Base-by-base conservation (phyloP, 2,888 invertebrate genomes). In the Baccha elongata region DNA sequence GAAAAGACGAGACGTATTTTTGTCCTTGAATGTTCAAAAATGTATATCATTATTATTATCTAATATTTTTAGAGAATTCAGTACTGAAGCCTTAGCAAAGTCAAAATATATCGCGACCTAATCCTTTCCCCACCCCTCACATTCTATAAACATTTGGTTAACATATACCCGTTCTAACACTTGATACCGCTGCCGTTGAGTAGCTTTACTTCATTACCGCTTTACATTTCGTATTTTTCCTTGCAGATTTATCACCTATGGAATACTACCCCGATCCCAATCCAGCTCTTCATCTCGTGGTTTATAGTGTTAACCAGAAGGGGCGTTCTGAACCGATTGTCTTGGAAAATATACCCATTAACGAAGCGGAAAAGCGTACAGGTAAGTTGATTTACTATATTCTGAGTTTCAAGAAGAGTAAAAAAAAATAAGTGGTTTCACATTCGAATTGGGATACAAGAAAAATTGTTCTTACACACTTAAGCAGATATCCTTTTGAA, bases 301-400 rank as follows among this genome's bases (percentile, higher is more conserved):
- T 96, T 86, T 97, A 96, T 90, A 95, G 97, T 73, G 94, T 93
- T 86, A 97, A 97, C 91, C 94, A 95, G 79, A 97, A 97, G 90
- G 97, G 97, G 64, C 94, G 94, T 84, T 96, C 96, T 79, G 96
- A 96, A 87, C 94, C 94, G 86, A 94, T 95, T 79, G 92, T 96
- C 7, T 92, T 97, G 79, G 96, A 97, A 89, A 96, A 96, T 88
- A 96, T 97, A 87, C 95, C 96, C 86, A 94, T 97, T 88, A 95
- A 96, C 90, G 96, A 97, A 90, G 96, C 96, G 55, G 96, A 96
- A 86, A 95, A 95, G 89, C 93, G 96, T 88, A 94, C 96, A 91
- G 96, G 96, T 96, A 91, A 90, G 90, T 87, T 50, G 8, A 72
- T 52, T 53, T 32, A 48, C 17, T 65, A 17, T 15, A 46, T 5